Percentiles rank a stretch among this genome's conserved stretches.
These are phyloP conservation scores for Trissolcus japonicus DNA, from an alignment of 2,888 invertebrate genomes.

Conservation along the genomic window DNA sequence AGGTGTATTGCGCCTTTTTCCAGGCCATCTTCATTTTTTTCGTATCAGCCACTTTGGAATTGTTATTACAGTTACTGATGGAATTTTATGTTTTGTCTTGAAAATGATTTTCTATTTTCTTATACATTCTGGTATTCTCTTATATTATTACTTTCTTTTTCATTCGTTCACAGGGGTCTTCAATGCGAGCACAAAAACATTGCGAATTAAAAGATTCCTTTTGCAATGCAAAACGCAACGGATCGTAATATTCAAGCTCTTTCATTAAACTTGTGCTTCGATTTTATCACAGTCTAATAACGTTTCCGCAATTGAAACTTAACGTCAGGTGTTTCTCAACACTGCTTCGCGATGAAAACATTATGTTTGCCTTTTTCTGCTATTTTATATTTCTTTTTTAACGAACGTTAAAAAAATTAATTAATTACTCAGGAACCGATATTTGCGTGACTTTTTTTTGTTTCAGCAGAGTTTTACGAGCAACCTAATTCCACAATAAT, in stretches of 20 bases:
- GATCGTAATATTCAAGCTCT: slow-evolving; percentile 40
- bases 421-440: slow-evolving; percentile 24
- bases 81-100: background rate
- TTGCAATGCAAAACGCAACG: slow-evolving; percentile 25
- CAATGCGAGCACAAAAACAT: slow-evolving; percentile 21
- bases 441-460: slow-evolving; percentile 1
- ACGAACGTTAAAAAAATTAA: slow-evolving; percentile 11
- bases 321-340: slow-evolving; percentile 11
- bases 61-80: background rate
- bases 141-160: background rate
- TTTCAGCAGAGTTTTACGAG: slow-evolving; percentile 6
- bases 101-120: no score
- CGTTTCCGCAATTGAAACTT: slow-evolving; percentile 41
- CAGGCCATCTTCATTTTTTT: slow-evolving; percentile 7
- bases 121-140: no score
- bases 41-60: background rate
- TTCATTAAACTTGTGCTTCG: slow-evolving; percentile 39
- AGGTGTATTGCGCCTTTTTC: slow-evolving; percentile 13
- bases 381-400: slow-evolving; percentile 30
- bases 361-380: slow-evolving; percentile 3
- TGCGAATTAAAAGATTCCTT: slow-evolving; percentile 18
- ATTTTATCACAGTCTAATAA: slow-evolving; percentile 41
- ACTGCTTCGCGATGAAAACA: background rate
- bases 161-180: slow-evolving; percentile 18
- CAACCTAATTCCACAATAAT: slow-evolving; percentile 22